phyloP scores from a whole-genome alignment of 1,140 invertebrate genomes.

The Brachionus angularis region DNA sequence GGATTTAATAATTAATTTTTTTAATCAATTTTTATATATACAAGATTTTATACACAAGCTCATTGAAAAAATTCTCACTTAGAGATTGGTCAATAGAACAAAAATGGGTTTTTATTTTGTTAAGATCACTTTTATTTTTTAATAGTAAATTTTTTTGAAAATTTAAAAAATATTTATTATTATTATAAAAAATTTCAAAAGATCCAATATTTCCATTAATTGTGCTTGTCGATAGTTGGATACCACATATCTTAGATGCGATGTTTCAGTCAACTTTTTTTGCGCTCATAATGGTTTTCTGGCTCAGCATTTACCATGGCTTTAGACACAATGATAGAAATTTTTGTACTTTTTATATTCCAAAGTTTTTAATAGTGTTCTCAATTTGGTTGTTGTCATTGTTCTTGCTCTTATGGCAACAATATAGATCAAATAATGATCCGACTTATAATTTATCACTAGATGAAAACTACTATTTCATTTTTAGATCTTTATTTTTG shows the following conservation, averaged over 20 bases:
- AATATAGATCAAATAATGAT: slow-evolving; percentile 66
- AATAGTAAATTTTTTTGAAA: slow-evolving; percentile 69
- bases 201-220: slow-evolving; percentile 88
- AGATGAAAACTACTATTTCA: slow-evolving; percentile 58
- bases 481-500: slow-evolving; percentile 47
- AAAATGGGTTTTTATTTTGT: slow-evolving; percentile 83
- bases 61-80: slow-evolving; percentile 77
- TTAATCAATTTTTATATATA: no score
- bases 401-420: slow-evolving; percentile 82
- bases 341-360: slow-evolving; percentile 79
- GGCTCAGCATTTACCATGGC: slow-evolving; percentile 90
- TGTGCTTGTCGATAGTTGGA: slow-evolving; percentile 80
- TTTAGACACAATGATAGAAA: slow-evolving; percentile 82
- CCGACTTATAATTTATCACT: slow-evolving; percentile 86
- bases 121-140: slow-evolving; percentile 82
- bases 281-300: slow-evolving; percentile 79
- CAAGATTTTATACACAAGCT: slow-evolving; percentile 88
- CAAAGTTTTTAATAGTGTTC: slow-evolving; percentile 80
- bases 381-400: slow-evolving; percentile 81
- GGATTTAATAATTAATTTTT: slow-evolving; percentile 44
- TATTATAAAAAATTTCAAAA: slow-evolving; percentile 54
- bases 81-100: slow-evolving; percentile 96
- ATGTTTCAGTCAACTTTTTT: slow-evolving; percentile 84
- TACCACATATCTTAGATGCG: slow-evolving; percentile 82
- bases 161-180: background rate